Evolutionary conservation across 2,888 invertebrate species (phyloP), one percentile per base, ranked within the genome.

Genomic region (Leptopilina syphax): DNA sequence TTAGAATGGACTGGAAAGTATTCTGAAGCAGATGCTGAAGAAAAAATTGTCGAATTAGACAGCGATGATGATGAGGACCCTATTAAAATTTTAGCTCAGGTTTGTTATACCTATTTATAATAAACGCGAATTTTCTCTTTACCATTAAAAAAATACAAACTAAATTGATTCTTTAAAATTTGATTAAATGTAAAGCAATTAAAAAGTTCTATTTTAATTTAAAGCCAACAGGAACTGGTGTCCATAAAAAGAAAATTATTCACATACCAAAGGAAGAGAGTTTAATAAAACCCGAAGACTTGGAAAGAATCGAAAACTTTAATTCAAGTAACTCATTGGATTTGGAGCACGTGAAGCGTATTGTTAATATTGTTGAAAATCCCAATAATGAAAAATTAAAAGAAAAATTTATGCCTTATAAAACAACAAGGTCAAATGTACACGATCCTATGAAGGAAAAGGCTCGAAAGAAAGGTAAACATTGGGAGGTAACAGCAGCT

Each of bases 401-500:
- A 66, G 92, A 93, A 63, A 87, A 92, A 34, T 95, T 94, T 81
- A 94, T 94, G 83, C 94, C 95, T 3, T 93, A 93, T 83, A 93
- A 93, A 90, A 94, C 95, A 24, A 94, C 94, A 8, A 92, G 87
- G 81, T 92, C 93, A 1, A 92, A 94, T 89, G 93, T 93, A 3
- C 94, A 94, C 81, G 92, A 93, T 86, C 94, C 94, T 27, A 90
- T 90, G 77, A 94, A 94, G 85, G 94, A 94, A 86, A 92, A 92
- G 76, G 80, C 87, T 0, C 91, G 93, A 50, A 93, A 93, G 80
- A 93, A 93, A 84, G 91, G 93, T 83, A 93, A 93, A 87, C 85
- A 94, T 85, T 94, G 95, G 94, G 95, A 95, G 90, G 92, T 94
- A 6, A 95, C 95, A 0, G 94, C 95, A 13, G 95, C 95, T 7